Evolutionary conservation across 2,888 invertebrate genomes (phyloP), one percentile per base, ranked within the genome.

Genomic region (Caenorhabditis panamensis): DNA sequence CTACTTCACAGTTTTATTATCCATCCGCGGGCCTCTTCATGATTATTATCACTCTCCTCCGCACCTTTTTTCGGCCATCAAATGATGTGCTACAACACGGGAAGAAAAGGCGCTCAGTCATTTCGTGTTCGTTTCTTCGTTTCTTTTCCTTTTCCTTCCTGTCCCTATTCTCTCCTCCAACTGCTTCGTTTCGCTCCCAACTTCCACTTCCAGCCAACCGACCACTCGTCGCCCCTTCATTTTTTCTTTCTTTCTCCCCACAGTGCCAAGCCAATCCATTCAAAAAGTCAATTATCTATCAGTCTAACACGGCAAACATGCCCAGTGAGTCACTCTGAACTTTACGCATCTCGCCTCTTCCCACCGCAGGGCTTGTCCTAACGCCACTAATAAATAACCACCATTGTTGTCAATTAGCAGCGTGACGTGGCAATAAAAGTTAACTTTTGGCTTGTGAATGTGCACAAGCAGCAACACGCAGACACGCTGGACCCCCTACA

Each of bases 241-340:
- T 28, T 26, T 28, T 54, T 28, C 31, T 28, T 54, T 22, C 22
- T 26, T 20, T 13, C 26, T 4, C 26, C 54, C 31, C 3, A 28
- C 54, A 54, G 20, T 41, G 36, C 22, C 20, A 22, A 26, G 37
- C 61, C 51, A 53, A n/a, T 59, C 75, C 62, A 76, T 73, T 73
- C 64, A 73, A 73, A 73, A 73, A 73, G 73, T 73, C 73, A 73
- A 73, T 73, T 73, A 73, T 73, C 64, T 66, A 53, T 56, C 59
- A 4, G 31, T 4, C 44, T n/a, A 41, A 36, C 58, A 63, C 62
- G 73, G 59, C 63, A 66, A 63, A 72, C 72, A 72, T 61, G 53
- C 16, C 26, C 68, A 41, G 28, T 73, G 73, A 73, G 49, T 73
- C 73, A 73, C 53, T 73, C 63, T 73, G 73, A 73, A 73, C 73